Evolutionary conservation across 2,113 vertebrate species (phyloP).

Genomic region (Dipodomys ordii): DNA sequence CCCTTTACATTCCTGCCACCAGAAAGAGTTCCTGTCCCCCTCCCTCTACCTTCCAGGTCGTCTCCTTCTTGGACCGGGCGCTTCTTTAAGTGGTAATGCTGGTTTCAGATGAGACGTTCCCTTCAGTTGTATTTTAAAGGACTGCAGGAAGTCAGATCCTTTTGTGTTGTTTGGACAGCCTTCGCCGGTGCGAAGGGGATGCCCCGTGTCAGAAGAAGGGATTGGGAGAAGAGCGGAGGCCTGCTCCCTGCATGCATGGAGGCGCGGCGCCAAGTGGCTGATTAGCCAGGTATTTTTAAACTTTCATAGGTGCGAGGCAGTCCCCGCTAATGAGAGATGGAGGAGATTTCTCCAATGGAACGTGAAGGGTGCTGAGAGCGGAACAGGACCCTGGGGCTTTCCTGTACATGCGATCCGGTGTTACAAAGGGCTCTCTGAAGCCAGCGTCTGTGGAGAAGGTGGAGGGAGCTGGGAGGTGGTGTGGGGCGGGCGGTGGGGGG

Average conservation of each 20-base stretch:
- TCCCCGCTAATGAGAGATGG: conserved; percentile 90
- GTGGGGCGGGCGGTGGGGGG: conserved; percentile 64
- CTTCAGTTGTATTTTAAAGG: conserved; percentile 71
- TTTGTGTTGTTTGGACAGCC: conserved; percentile 66
- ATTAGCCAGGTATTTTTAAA: conserved; percentile 87
- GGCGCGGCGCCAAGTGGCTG: conserved; percentile 82
- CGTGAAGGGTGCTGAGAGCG: conserved; percentile 88
- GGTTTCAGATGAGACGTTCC: conserved; percentile 66
- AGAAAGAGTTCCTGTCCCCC: not conserved
- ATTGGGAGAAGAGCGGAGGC: conserved; percentile 56
- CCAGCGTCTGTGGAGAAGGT: conserved; percentile 81
- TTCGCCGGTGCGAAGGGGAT: conserved; percentile 62
- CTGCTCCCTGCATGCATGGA: conserved; percentile 54
- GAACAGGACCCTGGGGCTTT: conserved; percentile 90
- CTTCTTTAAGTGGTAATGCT: conserved; percentile 57
- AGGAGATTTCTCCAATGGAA: conserved; percentile 89
- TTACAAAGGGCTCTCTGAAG: conserved; percentile 89
- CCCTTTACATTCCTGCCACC: conserved; percentile 12
- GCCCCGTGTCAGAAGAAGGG: conserved; percentile 47
- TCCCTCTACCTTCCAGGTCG: not conserved
- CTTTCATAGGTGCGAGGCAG: conserved; percentile 86
- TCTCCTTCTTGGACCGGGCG: not conserved
- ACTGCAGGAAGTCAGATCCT: conserved; percentile 71
- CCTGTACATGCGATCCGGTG: conserved; percentile 89
- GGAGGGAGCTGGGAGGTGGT: too few species aligned